Percentiles rank a stretch among this genome's conserved stretches.
Evolutionary conservation across 2,888 invertebrate species (phyloP).

Genomic region (Patella pellucida): DNA sequence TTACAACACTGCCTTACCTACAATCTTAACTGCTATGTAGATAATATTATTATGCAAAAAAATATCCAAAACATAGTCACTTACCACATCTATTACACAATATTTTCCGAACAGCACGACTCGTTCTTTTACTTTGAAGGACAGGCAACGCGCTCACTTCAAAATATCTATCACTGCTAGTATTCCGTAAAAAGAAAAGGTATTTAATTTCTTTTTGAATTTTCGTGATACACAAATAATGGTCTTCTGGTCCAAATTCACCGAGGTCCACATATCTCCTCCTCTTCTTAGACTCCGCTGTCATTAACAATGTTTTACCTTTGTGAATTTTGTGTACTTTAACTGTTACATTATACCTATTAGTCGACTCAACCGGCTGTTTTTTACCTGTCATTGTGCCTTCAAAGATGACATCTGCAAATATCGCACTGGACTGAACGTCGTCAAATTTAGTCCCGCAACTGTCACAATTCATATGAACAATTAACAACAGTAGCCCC

Average conservation of each 20-base stretch:
- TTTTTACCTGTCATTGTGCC: constrained; percentile 1
- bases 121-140: background rate
- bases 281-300: background rate
- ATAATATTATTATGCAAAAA: too few relatives aligned
- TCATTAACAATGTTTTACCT: background rate
- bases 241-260: background rate
- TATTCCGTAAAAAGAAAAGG: background rate
- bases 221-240: background rate
- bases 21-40: too few relatives aligned
- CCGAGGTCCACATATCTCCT: background rate
- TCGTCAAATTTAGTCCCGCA: background rate
- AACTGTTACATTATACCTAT: constrained; percentile 6
- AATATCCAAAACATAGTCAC: background rate
- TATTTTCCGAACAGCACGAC: background rate
- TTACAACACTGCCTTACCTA: too few relatives aligned
- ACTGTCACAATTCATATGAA: background rate
- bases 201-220: background rate
- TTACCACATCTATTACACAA: constrained; percentile 3
- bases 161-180: background rate
- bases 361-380: background rate
- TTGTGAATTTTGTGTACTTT: constrained; percentile 3
- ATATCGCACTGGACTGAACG: constrained; percentile 1
- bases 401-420: constrained; percentile 4
- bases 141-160: background rate
- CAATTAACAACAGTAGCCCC: background rate